Conservation (phyloP, 2,888 invertebrate genomes). For the Ormia ochracea region DNA sequence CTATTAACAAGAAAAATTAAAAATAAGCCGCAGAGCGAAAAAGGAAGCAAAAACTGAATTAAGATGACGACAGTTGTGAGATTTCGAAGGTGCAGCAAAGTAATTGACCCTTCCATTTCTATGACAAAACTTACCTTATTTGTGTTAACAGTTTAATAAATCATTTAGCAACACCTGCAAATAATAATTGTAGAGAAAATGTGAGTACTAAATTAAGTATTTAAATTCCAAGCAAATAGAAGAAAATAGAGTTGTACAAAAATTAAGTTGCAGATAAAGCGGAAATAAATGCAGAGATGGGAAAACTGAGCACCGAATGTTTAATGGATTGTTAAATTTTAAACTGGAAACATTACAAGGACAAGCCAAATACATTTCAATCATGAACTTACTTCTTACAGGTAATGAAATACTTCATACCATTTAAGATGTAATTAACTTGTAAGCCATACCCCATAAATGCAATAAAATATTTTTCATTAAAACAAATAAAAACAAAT, state of each 20-base stretch:
- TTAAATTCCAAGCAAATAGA: not conserved
- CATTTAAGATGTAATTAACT: too few species aligned
- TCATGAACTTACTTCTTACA: too few species aligned
- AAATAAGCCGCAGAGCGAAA: not conserved
- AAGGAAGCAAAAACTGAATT: not conserved
- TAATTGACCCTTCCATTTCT: constrained; percentile 46
- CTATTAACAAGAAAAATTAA: not conserved
- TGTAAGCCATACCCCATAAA: too few species aligned
- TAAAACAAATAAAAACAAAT: too few species aligned
- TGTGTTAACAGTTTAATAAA: constrained; percentile 44
- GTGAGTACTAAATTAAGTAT: not conserved
- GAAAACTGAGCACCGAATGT: not conserved
- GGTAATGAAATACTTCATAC: too few species aligned
- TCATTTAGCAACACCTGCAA: constrained; percentile 52
- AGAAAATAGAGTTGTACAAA: not conserved
- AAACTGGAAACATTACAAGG: too few species aligned
- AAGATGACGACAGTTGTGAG: constrained; percentile 6
- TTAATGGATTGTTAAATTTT: too few species aligned
- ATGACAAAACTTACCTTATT: constrained; percentile 21
- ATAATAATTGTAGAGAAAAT: not conserved
- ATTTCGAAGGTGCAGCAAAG: not conserved
- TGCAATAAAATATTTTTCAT: too few species aligned
- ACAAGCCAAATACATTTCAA: too few species aligned
- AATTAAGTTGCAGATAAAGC: constrained; percentile 40
- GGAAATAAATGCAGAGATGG: not conserved